Evolutionary conservation across 2,113 vertebrate species (phyloP).

Genomic region (Astur gentilis): DNA sequence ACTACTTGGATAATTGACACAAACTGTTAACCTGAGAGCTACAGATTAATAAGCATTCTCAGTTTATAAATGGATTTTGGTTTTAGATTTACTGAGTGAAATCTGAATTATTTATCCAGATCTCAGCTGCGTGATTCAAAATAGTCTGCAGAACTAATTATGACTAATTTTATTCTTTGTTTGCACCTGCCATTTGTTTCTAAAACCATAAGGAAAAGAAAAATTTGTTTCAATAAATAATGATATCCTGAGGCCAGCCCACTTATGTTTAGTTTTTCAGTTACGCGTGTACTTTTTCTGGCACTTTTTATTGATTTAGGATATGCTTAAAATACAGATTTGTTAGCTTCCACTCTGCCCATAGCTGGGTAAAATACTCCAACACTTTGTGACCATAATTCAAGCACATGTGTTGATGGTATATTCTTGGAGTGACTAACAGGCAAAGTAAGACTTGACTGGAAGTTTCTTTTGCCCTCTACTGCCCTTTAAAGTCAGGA

Average conservation of each 20-base stretch:
- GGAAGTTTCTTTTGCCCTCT: background rate
- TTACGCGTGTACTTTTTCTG: background rate
- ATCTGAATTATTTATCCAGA: conserved; percentile 21
- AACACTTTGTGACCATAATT: background rate
- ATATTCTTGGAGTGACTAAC: background rate
- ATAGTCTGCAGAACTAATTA: background rate
- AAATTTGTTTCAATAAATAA: conserved; percentile 33
- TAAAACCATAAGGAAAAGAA: conserved; percentile 7
- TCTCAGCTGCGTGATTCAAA: conserved; percentile 1
- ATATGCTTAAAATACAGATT: conserved; percentile 10
- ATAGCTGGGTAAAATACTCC: background rate
- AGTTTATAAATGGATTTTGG: background rate
- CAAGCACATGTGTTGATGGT: background rate
- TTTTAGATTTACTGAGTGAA: conserved; percentile 11
- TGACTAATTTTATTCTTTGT: conserved; percentile 17
- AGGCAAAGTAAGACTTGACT: background rate
- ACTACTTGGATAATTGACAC: background rate
- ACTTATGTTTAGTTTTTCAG: background rate
- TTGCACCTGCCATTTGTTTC: conserved; percentile 29
- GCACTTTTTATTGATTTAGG: background rate
- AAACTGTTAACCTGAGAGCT: background rate
- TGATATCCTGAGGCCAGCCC: background rate
- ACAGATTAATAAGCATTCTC: background rate
- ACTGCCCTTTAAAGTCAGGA: background rate
- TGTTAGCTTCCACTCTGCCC: background rate